Evolutionary conservation across 1,140 invertebrate species (phyloP), one percentile per base, ranked within the genome.

Genomic region (Drosophila suzukii): DNA sequence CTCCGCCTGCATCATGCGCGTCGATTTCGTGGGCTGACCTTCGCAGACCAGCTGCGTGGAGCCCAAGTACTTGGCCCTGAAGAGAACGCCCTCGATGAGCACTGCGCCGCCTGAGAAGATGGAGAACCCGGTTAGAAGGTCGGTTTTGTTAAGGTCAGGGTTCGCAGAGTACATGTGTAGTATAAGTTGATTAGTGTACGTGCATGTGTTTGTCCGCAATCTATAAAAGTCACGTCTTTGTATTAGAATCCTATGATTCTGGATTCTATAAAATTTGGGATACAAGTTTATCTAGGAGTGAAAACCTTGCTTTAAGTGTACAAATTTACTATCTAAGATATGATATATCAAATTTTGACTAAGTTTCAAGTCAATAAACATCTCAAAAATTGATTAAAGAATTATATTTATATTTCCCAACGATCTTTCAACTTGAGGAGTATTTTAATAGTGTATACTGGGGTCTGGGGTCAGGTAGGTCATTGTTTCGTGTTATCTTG

Each of bases 1-100:
- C 93, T 99, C 99, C 1, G 99, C 99, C 92, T 99, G 99, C 94
- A 99, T 97, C 98, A 99, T 99, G 62, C 99, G 94, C 15, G 98
- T 99, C 2, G 98, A 97, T 93, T 99, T 99, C 0, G 98, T 99
- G 1, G 98, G 98, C 91, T 99, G 98, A 10, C 98, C 98, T 92
- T 99, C 98, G 90, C 98, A 99, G 27, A 99, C 97, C 56, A 99
- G 94, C 93, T 99, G 99, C 7, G 99, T 99, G 17, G 98, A 99
- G 51, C 99, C 99, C 50, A 99, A 94, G 92, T 99, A 99, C 53
- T 97, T 94, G 20, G 98, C 98, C 51, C 99, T 96, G 93, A 99
- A 99, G 55, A 99, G 93, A 11, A 99, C 98, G 30, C 99, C 99
- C 93, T 99, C 99, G 92, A 99, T 99, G 76, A 99, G 95, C 66